Percentiles rank a stretch among this genome's conserved stretches.
These are phyloP conservation scores for Ethmia dodecea DNA, from an alignment of 2,888 invertebrate genomes.

Conservation along the genomic window DNA sequence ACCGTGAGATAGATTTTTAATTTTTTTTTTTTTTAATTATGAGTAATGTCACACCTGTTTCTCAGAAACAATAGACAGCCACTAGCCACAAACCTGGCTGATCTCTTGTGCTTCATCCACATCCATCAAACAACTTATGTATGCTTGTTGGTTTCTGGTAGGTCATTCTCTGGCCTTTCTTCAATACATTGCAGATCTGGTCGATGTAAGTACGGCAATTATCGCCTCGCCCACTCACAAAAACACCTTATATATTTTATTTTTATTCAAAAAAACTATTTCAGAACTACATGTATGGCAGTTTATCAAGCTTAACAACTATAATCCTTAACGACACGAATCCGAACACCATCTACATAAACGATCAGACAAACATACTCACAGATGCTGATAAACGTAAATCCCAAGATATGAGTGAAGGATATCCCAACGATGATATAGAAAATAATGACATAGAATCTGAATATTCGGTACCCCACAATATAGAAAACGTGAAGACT, in stretches of 20 bases:
- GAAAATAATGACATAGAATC: slow-evolving; percentile 1
- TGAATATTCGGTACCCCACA: not conserved
- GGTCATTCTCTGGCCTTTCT: too few relatives aligned
- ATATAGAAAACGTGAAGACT: slow-evolving; percentile 4
- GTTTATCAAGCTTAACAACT: slow-evolving; percentile 22
- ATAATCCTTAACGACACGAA: slow-evolving; percentile 5
- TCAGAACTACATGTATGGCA: slow-evolving; percentile 17
- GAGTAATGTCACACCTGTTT: too few relatives aligned
- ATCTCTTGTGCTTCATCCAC: too few relatives aligned
- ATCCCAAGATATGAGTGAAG: not conserved
- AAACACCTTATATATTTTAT: not conserved
- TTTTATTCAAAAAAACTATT: slow-evolving; percentile 11
- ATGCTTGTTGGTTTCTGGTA: too few relatives aligned
- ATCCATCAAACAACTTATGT: too few relatives aligned
- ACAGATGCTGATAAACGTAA: slow-evolving; percentile 3
- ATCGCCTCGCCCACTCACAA: too few relatives aligned
- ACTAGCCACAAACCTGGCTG: too few relatives aligned
- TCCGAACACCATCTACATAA: slow-evolving; percentile 8
- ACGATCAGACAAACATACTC: slow-evolving; percentile 18
- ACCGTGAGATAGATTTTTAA: too few relatives aligned
- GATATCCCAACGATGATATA: slow-evolving; percentile 2
- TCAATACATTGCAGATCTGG: too few relatives aligned
- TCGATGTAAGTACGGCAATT: too few relatives aligned
- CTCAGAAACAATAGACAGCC: too few relatives aligned
- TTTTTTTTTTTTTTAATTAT: too few relatives aligned